Conservation (phyloP, 2,797 vertebrate genomes). For the Myotis vivesi region DNA sequence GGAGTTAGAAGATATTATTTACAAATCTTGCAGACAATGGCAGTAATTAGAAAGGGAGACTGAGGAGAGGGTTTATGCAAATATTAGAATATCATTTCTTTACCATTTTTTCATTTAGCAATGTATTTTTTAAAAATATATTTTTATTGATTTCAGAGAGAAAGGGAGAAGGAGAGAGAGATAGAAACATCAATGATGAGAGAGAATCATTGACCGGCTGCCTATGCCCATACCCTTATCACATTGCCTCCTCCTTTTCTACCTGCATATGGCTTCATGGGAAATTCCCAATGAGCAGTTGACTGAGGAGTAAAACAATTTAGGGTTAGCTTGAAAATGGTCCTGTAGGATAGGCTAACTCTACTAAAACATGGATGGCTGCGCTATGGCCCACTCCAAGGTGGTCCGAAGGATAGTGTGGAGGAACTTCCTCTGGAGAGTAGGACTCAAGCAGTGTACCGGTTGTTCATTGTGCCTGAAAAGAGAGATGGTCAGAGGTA, state of each 20-base stretch:
- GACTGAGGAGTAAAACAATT: background rate
- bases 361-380: background rate
- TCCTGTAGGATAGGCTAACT: background rate
- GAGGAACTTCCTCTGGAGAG: background rate
- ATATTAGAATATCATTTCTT: slow-evolving; percentile 12
- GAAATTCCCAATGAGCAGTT: background rate
- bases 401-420: background rate
- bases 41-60: background rate
- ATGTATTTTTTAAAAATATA: background rate
- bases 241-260: background rate
- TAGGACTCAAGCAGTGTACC: background rate
- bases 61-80: background rate
- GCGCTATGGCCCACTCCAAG: background rate
- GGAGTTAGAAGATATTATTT: background rate
- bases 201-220: background rate
- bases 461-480: background rate
- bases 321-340: background rate
- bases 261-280: background rate
- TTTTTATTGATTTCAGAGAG: no score
- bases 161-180: no score
- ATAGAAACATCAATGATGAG: no score
- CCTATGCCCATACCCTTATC: background rate
- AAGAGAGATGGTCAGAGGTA: background rate
- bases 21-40: background rate
- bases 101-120: background rate